These are phyloP conservation scores for Platycheirus albimanus DNA, from an alignment of 2,888 invertebrate genomes.

Conservation along the genomic window DNA sequence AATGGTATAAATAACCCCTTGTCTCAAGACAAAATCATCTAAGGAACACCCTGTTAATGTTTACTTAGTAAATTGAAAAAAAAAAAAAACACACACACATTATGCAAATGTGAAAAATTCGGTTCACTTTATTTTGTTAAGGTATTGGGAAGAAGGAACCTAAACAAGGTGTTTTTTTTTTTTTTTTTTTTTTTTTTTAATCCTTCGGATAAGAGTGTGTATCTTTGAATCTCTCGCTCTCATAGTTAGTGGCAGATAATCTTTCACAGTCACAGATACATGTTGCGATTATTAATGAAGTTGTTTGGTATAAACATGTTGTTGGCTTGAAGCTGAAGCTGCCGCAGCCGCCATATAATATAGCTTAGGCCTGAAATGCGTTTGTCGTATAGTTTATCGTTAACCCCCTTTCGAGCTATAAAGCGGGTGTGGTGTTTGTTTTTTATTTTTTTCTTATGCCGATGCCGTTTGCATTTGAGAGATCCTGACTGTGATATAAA, in stretches of 20 bases:
- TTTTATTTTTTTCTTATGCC: constrained; percentile 28
- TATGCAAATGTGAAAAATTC: constrained; percentile 56
- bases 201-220: constrained; percentile 57
- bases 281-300: constrained; percentile 76
- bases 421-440: constrained; percentile 50
- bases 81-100: constrained; percentile 36
- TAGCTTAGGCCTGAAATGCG: constrained; percentile 15
- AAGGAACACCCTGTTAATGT: constrained; percentile 41
- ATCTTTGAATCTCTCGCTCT: constrained; percentile 65
- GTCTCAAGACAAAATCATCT: too few relatives aligned
- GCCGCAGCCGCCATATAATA: constrained; percentile 19
- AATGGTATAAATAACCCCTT: too few relatives aligned
- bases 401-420: constrained; percentile 18
- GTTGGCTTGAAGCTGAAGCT: constrained; percentile 65
- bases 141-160: neutral
- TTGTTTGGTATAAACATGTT: constrained; percentile 76
- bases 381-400: constrained; percentile 12
- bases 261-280: constrained; percentile 75
- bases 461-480: constrained; percentile 61
- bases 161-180: constrained; percentile 17
- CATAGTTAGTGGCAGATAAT: constrained; percentile 73
- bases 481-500: constrained; percentile 61
- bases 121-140: constrained; percentile 51
- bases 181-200: neutral
- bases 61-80: neutral